Percentiles rank a stretch among this genome's conserved stretches.
These are phyloP conservation scores for Neelides sp. DNA, from an alignment of 1,140 invertebrate genomes.

Conservation along the genomic window DNA sequence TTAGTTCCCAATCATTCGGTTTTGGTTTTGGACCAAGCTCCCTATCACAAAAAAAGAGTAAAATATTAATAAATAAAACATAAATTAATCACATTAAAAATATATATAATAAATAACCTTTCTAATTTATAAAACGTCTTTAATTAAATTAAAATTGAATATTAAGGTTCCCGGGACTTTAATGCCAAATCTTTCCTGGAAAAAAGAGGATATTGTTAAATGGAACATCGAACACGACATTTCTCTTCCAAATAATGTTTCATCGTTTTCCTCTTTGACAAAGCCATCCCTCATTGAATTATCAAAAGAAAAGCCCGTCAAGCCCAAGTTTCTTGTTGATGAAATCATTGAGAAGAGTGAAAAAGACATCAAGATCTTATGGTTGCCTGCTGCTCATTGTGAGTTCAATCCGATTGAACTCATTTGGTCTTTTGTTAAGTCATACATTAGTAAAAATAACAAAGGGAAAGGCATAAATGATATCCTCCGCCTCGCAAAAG, in stretches of 20 bases:
- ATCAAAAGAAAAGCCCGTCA: neutral
- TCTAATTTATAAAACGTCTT: too few relatives aligned
- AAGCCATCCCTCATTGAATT: neutral
- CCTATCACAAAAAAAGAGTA: neutral
- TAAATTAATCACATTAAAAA: too few relatives aligned
- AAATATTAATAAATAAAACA: too few relatives aligned
- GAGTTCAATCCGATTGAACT: slow-evolving; percentile 14
- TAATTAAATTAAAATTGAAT: too few relatives aligned
- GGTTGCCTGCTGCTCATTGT: slow-evolving; percentile 15
- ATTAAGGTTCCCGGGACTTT: too few relatives aligned
- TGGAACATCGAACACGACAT: neutral
- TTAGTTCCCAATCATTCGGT: neutral
- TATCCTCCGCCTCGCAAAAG: neutral
- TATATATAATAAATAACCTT: too few relatives aligned
- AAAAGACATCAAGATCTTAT: slow-evolving; percentile 8
- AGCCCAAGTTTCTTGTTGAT: slow-evolving; percentile 6
- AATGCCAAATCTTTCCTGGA: neutral
- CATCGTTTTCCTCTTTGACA: neutral
- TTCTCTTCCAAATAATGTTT: neutral
- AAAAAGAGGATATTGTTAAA: neutral
- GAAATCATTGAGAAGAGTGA: slow-evolving; percentile 7
- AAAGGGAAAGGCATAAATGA: neutral
- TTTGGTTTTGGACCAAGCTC: neutral
- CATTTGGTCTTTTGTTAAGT: slow-evolving; percentile 6
- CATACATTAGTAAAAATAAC: neutral